phyloP scores from a whole-genome alignment of 2,113 vertebrate species.

The Tapirus terrestris region DNA sequence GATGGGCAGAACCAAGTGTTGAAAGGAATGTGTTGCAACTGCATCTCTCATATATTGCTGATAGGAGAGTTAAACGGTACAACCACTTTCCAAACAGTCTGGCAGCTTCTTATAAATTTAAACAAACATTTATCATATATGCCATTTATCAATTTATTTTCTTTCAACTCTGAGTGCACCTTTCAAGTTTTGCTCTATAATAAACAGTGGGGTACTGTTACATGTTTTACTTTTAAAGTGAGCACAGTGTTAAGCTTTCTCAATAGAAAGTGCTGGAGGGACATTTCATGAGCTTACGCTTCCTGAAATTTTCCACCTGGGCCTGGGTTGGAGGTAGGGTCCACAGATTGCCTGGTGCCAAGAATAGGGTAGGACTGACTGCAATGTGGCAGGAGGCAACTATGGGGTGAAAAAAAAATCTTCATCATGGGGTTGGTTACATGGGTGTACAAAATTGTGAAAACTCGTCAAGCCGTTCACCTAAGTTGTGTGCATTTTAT shows the following conservation, averaged over 20 bases:
- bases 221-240: slow-evolving; percentile 5
- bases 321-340: not conserved
- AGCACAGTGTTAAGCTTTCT: not conserved
- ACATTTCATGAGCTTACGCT: not conserved
- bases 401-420: not conserved
- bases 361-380: not conserved
- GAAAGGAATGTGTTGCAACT: not conserved
- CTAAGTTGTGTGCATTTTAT: not conserved
- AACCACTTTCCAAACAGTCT: not conserved
- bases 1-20: not conserved
- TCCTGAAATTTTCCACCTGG: not conserved
- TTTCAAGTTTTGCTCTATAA: not conserved
- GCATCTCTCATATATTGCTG: not conserved
- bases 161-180: not conserved
- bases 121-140: not conserved
- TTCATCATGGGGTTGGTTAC: not conserved
- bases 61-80: not conserved
- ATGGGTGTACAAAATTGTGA: not conserved
- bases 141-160: not conserved
- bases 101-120: not conserved
- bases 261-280: not conserved
- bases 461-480: not conserved
- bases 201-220: not conserved
- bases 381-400: not conserved
- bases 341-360: not conserved